Conservation (phyloP, 2,113 vertebrate species). For the Brachirus orientalis region DNA sequence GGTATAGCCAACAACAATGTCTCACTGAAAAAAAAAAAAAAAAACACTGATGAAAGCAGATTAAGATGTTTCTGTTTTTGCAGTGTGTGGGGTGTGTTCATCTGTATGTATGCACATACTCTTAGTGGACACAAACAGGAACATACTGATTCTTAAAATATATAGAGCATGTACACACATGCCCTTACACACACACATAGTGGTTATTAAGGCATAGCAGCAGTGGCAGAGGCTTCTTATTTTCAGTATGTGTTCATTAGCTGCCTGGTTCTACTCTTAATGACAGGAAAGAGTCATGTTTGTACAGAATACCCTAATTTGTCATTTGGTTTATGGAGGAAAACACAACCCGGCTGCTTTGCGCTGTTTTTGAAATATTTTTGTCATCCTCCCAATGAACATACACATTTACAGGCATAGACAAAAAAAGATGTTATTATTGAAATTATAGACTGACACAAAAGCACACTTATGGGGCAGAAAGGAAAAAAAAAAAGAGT, state of each 20-base stretch:
- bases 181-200: conserved; percentile 48
- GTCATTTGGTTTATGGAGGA: conserved; percentile 76
- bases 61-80: conserved; percentile 51
- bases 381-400: conserved; percentile 37
- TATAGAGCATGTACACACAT: conserved; percentile 50
- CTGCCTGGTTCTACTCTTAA: conserved; percentile 75
- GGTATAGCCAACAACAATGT: conserved; percentile 60
- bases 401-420: conserved; percentile 47
- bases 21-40: neutral
- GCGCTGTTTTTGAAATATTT: conserved; percentile 58
- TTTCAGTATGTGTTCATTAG: conserved; percentile 82
- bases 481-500: conserved; percentile 37
- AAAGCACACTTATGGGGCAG: conserved; percentile 57
- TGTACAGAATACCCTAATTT: conserved; percentile 79
- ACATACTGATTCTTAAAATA: conserved; percentile 43
- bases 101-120: conserved; percentile 46
- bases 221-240: conserved; percentile 49
- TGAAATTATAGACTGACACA: conserved; percentile 56
- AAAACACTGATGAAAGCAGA: conserved; percentile 66
- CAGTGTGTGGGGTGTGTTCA: conserved; percentile 35
- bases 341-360: conserved; percentile 58
- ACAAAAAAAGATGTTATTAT: conserved; percentile 25
- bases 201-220: conserved; percentile 69
- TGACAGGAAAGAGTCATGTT: conserved; percentile 80
- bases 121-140: conserved; percentile 50